phyloP scores from a whole-genome alignment of 2,797 vertebrate genomes.

The Buceros bicornis region DNA sequence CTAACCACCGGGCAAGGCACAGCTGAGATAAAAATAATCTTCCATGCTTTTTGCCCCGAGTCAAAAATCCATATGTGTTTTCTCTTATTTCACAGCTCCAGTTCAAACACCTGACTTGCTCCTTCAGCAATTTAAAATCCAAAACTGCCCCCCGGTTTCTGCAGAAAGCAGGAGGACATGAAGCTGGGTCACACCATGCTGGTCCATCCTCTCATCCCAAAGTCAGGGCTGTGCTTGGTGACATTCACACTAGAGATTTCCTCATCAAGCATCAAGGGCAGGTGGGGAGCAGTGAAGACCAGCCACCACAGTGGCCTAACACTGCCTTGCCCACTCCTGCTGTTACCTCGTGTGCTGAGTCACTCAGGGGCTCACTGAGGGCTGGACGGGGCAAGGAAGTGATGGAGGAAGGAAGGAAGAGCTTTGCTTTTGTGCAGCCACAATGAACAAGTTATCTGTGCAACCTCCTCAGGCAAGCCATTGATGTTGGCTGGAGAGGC shows the following conservation, averaged over 20 bases:
- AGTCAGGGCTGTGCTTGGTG: not conserved
- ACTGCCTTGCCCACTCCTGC: not conserved
- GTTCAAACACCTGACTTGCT: not conserved
- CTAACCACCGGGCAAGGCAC: not conserved
- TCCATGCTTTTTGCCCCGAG: rapidly evolving
- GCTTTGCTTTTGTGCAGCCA: not conserved
- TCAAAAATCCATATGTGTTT: rapidly evolving
- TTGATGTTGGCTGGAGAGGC: not conserved
- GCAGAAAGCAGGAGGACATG: not conserved
- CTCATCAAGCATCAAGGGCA: not conserved
- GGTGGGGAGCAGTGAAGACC: not conserved
- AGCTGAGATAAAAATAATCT: not conserved
- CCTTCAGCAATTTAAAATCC: not conserved
- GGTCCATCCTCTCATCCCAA: not conserved
- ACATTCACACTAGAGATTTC: rapidly evolving
- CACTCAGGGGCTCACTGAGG: rapidly evolving
- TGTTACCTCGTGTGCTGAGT: rapidly evolving
- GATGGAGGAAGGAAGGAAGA: not conserved
- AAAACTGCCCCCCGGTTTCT: not conserved
- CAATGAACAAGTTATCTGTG: not conserved
- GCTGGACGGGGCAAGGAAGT: not conserved
- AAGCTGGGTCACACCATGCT: no score
- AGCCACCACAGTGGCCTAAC: rapidly evolving
- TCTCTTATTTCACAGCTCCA: not conserved
- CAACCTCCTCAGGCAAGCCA: conserved; percentile 4